Evolutionary conservation across 2,113 vertebrate genomes (phyloP).

Genomic region (Cinclus mexicanus): DNA sequence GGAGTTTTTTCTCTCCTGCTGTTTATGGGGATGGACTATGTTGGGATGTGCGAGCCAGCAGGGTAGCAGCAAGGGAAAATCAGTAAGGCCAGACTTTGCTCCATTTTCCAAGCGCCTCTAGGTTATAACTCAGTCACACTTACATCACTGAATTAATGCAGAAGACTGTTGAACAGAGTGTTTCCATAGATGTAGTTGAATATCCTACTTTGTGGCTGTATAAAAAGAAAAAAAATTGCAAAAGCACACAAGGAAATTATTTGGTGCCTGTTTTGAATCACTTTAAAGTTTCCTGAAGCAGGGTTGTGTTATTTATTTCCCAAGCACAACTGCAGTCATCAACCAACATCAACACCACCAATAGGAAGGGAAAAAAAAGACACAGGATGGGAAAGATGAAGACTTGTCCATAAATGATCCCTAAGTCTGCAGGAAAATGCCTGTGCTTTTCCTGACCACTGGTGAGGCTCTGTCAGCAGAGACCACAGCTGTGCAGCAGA

Average conservation of each 20-base stretch:
- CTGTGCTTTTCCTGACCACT: background rate
- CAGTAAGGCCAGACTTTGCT: background rate
- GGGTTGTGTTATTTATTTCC: background rate
- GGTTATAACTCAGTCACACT: background rate
- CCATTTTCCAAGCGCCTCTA: background rate
- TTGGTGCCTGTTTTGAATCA: background rate
- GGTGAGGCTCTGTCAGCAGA: fast-evolving
- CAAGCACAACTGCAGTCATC: background rate
- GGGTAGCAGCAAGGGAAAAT: background rate
- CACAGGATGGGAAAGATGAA: background rate
- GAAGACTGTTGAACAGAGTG: background rate
- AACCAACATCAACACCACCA: background rate
- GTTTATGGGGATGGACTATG: background rate
- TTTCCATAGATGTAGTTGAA: background rate
- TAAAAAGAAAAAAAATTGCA: background rate
- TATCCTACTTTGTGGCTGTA: background rate
- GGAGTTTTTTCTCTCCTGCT: background rate
- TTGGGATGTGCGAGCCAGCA: background rate
- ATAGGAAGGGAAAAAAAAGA: background rate
- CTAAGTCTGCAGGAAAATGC: background rate
- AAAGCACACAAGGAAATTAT: background rate
- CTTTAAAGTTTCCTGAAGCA: background rate
- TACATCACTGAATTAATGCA: background rate
- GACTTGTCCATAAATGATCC: background rate
- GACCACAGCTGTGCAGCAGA: background rate